Evolutionary conservation across 2,797 vertebrate genomes (phyloP).

Genomic region (Martes flavigula): DNA sequence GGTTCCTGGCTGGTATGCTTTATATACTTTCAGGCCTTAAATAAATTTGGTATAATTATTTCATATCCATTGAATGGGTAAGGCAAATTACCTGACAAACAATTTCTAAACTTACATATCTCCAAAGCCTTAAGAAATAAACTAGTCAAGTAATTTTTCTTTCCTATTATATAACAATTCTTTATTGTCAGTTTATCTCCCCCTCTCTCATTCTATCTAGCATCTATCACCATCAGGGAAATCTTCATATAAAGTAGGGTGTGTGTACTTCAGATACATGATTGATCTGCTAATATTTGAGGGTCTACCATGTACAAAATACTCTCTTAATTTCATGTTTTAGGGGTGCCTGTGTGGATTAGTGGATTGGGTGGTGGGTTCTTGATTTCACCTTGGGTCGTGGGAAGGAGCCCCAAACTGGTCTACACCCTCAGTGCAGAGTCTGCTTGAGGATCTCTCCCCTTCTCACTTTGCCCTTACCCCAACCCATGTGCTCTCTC

Average conservation of each 20-base stretch:
- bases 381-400: background rate
- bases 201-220: background rate
- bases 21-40: conserved; percentile 85
- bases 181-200: background rate
- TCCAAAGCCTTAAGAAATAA: conserved; percentile 44
- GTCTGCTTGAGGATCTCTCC: background rate
- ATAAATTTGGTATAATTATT: conserved; percentile 79
- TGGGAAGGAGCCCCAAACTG: background rate
- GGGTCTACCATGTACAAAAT: background rate
- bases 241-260: background rate
- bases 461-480: background rate
- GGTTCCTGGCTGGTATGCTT: conserved; percentile 74
- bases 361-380: background rate
- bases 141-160: background rate
- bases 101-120: conserved; percentile 21
- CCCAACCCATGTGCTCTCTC: background rate
- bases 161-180: background rate
- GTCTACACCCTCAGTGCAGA: background rate
- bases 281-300: background rate
- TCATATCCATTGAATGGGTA: conserved; percentile 31
- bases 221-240: background rate
- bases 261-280: background rate
- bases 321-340: background rate
- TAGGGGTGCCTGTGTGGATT: background rate
- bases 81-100: conserved; percentile 38